Conservation (phyloP, 1,140 invertebrate species). For the Bathynomus jamesi region DNA sequence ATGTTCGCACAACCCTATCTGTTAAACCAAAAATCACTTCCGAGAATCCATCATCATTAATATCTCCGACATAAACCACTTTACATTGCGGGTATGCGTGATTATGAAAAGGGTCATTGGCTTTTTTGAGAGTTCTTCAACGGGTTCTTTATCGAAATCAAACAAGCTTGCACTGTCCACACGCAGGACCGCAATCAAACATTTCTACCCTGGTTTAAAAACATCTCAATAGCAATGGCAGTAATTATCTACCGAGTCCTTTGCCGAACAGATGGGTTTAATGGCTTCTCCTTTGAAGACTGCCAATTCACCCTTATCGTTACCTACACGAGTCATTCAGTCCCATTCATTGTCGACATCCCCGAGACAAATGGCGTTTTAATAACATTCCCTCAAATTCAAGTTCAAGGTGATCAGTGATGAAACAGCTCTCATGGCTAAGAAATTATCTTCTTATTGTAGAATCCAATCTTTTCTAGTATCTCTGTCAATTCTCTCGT, state of each 20-base stretch:
- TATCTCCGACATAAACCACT: conserved; percentile 53
- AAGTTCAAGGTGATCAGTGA: conserved; percentile 63
- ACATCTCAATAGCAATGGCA: conserved; percentile 61
- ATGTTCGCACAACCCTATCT: conserved; percentile 66
- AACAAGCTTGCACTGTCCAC: conserved; percentile 70
- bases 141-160: conserved; percentile 41
- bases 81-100: conserved; percentile 67
- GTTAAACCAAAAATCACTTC: conserved; percentile 67
- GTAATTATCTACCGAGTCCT: conserved; percentile 50
- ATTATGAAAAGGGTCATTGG: conserved; percentile 59
- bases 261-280: conserved; percentile 21
- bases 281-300: conserved; percentile 53
- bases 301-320: conserved; percentile 58
- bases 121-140: conserved; percentile 4
- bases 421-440: conserved; percentile 60
- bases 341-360: conserved; percentile 73
- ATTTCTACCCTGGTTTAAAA: conserved; percentile 62
- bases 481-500: conserved; percentile 10
- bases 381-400: conserved; percentile 62
- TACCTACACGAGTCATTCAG: conserved; percentile 67
- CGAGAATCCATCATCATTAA: conserved; percentile 60
- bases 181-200: conserved; percentile 60
- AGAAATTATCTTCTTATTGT: too few relatives aligned
- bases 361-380: conserved; percentile 60
- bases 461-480: too few relatives aligned